Evolutionary conservation across 2,113 vertebrate species (phyloP).

Genomic region (Cettia cetti): DNA sequence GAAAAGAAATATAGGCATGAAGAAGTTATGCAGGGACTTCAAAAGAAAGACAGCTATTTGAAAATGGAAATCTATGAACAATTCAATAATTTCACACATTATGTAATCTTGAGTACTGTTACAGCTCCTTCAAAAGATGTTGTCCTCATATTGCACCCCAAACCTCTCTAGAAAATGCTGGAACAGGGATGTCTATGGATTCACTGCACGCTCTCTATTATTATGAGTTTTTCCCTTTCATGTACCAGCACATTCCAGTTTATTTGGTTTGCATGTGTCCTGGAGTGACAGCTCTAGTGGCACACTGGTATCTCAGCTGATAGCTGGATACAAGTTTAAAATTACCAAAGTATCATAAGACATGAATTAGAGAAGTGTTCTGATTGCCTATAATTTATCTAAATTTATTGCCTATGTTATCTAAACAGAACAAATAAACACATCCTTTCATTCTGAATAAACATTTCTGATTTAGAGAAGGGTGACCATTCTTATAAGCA

Average conservation of each 20-base stretch:
- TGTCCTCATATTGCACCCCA: neutral
- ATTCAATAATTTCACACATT: neutral
- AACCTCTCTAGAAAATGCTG: neutral
- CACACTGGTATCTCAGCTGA: neutral
- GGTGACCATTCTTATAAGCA: neutral
- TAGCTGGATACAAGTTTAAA: neutral
- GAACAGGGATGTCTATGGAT: neutral
- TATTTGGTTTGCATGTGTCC: neutral
- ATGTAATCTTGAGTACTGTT: neutral
- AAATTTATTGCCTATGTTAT: too few species aligned
- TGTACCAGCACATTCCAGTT: neutral
- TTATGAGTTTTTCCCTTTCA: neutral
- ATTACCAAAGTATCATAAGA: neutral
- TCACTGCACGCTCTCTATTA: neutral
- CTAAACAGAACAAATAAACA: neutral
- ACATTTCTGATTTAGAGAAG: neutral
- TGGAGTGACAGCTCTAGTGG: neutral
- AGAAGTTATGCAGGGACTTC: neutral
- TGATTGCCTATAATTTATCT: neutral
- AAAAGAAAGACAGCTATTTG: neutral
- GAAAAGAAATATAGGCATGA: neutral
- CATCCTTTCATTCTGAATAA: neutral
- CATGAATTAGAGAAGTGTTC: neutral
- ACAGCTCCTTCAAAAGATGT: neutral
- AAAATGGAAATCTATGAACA: neutral